phyloP scores from a whole-genome alignment of 2,888 invertebrate species.

The Tetanocera ferruginea region DNA sequence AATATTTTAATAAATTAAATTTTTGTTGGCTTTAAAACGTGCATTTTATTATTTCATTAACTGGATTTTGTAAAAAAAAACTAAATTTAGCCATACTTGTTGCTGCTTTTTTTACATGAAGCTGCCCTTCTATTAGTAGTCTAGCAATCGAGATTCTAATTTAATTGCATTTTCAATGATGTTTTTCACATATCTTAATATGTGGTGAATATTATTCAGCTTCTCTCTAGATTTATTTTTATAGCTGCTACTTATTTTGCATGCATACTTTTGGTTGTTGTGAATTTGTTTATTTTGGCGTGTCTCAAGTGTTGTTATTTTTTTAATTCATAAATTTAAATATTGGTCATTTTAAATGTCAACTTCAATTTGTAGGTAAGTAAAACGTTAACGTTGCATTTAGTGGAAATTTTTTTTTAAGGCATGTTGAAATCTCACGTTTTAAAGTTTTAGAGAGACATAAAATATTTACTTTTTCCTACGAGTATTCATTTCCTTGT shows the following conservation, averaged over 20 bases:
- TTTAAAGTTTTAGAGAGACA: too few relatives aligned
- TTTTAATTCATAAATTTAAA: background rate
- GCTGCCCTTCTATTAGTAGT: background rate
- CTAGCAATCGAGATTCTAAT: background rate
- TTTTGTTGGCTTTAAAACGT: background rate
- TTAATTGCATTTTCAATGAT: background rate
- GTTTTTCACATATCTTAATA: background rate
- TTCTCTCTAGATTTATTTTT: background rate
- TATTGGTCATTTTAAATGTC: conserved; percentile 36
- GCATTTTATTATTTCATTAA: background rate
- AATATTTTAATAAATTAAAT: conserved; percentile 4
- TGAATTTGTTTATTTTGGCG: conserved; percentile 27
- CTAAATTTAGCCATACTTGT: background rate
- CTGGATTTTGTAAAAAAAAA: background rate
- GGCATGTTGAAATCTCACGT: too few relatives aligned
- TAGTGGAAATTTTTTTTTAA: too few relatives aligned
- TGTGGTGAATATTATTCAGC: background rate
- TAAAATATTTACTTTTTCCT: too few relatives aligned
- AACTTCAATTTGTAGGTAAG: background rate
- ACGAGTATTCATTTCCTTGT: too few relatives aligned
- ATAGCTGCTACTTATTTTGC: background rate
- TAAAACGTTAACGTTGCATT: background rate
- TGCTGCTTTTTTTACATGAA: background rate
- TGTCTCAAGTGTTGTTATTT: background rate
- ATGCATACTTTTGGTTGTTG: conserved; percentile 1